Evolutionary conservation across 2,888 invertebrate species (phyloP), one percentile per base, ranked within the genome.

Genomic region (Neuroscelio doddi): DNA sequence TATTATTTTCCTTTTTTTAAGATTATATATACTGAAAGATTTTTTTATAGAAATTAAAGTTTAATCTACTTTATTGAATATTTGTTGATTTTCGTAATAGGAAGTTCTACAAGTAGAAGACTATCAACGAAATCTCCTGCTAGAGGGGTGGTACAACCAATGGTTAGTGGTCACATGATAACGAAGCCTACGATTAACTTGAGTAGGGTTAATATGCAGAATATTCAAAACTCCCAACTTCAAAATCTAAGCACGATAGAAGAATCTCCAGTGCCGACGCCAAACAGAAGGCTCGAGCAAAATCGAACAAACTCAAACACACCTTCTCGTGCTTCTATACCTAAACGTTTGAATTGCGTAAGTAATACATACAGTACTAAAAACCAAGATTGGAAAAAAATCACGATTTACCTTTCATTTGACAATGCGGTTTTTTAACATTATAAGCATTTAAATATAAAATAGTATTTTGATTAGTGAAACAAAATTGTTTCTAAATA

Each of bases 141-240:
- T 14, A 77, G 71, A 56, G 83, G 83, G 26, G 80, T 83, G 9
- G 84, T 84, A 2, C 80, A 84, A 27, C 84, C 84, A 30, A 84
- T 83, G 81, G 82, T 84, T 14, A 77, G 83, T 58, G 84, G 84
- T 14, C 79, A 82, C 41, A 82, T 81, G 1, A 84, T 84, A 44
- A 83, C 83, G 16, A 84, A 83, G 64, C 83, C 84, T 3, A 81
- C 80, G 10, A 82, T 84, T 50, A 82, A 80, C 68, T 74, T 84
- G 39, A 82, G 82, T 51, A 75, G 84, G 69, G 66, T 84, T 9
- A 83, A 82, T 61, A 75, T 82, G 74, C 77, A 76, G 39, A 64
- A 73, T 52, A 45, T 80, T 29, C 74, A 71, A 61, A 75, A 72
- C 61, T 38, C 67, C n/a, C n/a, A n/a, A n/a, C 15, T 10, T 27